Percentiles rank a stretch among this genome's conserved stretches.
These are phyloP conservation scores for Catostylus mosaicus DNA, from an alignment of 30 jellyfish, hydroid and myxozoan species.

Conservation along the genomic window DNA sequence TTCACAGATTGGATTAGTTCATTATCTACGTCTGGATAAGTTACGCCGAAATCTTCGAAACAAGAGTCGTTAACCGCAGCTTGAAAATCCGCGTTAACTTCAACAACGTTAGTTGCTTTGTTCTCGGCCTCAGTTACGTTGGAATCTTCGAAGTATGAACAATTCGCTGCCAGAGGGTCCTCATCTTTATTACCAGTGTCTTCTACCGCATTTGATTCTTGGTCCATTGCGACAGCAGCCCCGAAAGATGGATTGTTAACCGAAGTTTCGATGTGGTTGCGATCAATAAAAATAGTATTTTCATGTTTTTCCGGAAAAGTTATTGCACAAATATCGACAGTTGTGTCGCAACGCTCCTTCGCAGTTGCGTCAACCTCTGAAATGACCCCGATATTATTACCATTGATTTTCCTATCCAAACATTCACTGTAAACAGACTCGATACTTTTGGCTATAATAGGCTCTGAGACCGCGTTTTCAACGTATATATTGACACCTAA, in stretches of 20 bases:
- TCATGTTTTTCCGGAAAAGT: not conserved
- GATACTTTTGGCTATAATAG: not conserved
- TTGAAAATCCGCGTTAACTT: not conserved
- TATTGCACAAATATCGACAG: not conserved
- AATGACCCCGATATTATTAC: not conserved
- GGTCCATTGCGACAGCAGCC: not conserved
- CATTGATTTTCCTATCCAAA: not conserved
- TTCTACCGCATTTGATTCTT: not conserved
- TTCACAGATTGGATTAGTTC: constrained; percentile 14
- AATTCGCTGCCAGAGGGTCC: no score
- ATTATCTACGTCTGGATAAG: not conserved
- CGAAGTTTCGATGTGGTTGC: not conserved
- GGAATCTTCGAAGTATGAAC: not conserved
- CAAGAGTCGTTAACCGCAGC: not conserved
- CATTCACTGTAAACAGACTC: not conserved
- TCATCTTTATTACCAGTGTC: not conserved
- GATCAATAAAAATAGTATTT: not conserved
- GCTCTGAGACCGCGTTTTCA: constrained; percentile 1
- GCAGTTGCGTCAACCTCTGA: not conserved
- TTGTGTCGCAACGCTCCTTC: constrained; percentile 8
- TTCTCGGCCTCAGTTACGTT: not conserved
- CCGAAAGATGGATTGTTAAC: not conserved
- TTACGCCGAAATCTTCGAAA: constrained; percentile 14
- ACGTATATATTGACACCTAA: not conserved
- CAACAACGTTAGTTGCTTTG: not conserved